Base-by-base conservation (phyloP, 2,113 vertebrate species). In the Chaetops frenatus region DNA sequence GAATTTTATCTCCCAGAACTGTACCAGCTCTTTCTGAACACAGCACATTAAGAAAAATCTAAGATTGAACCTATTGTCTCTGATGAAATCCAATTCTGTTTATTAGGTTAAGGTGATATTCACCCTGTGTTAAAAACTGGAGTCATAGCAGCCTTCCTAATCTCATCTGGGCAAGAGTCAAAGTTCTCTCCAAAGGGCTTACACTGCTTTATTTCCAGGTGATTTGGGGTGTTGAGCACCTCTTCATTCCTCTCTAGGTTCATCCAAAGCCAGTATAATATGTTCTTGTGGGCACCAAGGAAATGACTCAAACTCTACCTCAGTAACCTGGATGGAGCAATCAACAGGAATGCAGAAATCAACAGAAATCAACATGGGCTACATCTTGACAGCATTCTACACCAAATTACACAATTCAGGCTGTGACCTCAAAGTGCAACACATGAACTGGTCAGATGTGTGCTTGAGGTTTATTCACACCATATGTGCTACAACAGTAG, bases 281-380 rank as follows among this genome's bases (percentile, higher is more conserved):
- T 73, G 36, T 2, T 48, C 2, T 86, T 90, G 58, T 7, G 53
- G 35, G 12, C 35, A 44, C 7, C 25, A 65, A 60, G 24, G 28
- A 84, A 81, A 86, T 66, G 17, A 5, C 6, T 67, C 42, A 82
- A n/a, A 70, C 13, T 67, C 15, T 40, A 28, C 14, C 36, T 29
- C 29, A 64, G 36, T 47, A 29, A 17, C 22, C 13, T 23, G 3
- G 6, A 9, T 28, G 57, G 44, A 71, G 20, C 11, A 81, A 45
- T 42, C 24, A 77, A 31, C 12, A 45, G 3, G 57, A 81, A 25
- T 29, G 25, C 15, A 61, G 44, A 38, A 81, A 45, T 42, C 24
- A 77, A 31, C 12, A 45, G 3, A 61, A 81, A 40, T 5, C 40
- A 42, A 4, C 14, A 20, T 0, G 2, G 15, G 10, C 9, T 35